Base-by-base conservation (phyloP, 2,888 invertebrate species). In the Thysanoteuthis rhombus region DNA sequence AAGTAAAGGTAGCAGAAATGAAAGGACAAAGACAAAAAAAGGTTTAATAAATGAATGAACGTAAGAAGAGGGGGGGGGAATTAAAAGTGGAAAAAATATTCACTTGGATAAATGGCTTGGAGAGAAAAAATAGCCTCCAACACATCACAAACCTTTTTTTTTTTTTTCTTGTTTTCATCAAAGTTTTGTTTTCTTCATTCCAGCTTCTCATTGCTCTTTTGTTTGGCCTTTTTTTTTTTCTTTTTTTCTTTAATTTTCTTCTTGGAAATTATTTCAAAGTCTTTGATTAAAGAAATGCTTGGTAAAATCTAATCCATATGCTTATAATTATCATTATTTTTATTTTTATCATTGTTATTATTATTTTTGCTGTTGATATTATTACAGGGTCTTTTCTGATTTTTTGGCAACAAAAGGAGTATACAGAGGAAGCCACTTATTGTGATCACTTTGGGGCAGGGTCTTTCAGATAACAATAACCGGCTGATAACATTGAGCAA, bases 31-130 rank as follows among this genome's bases (percentile, higher is more conserved):
- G 3, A 75, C 8, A 75, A 32, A 32, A 75, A 75, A 32, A 75
- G 36, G n/a, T 12, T 28, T 8, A 58, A 58, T 28, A 58, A 42
- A 52, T 52, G 22, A 58, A 32, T 58, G 58, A 58, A 4, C 28
- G 32, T 28, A 58, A 58, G 58, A 58, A 58, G 28, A 58, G 28
- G 6, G 25, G 16, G 36, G 1, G n/a, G 1, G 19, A 75, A 75
- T 75, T 75, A 75, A 75, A 75, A n/a, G 36, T 75, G 75, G 75
- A 36, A n/a, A 75, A 75, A 75, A 75, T 75, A 75, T 75, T 75
- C 75, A 75, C 75, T 75, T 75, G 75, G 75, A 75, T 75, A 75
- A 75, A 75, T 75, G 75, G n/a, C 75, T 75, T 75, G n/a, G n/a
- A 75, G 75, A 75, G 75, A 75, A 75, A 75, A 75, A 75, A 75